These are phyloP conservation scores for Trichopria drosophilae DNA, from an alignment of 2,888 invertebrate species.

Conservation along the genomic window DNA sequence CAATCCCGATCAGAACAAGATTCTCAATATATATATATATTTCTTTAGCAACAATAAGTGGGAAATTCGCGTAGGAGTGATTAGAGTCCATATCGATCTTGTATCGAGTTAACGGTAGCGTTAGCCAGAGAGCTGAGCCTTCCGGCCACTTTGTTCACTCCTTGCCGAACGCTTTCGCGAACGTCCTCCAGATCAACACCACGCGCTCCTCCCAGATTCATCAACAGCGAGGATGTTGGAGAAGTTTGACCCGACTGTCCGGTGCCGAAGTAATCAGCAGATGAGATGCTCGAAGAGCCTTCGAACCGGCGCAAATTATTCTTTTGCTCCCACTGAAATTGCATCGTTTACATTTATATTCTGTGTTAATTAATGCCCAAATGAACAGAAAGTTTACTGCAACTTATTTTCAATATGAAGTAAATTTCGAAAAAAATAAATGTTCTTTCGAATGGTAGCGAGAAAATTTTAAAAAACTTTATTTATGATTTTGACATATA, in stretches of 20 bases:
- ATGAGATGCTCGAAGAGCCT: constrained; percentile 93
- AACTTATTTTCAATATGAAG: no score
- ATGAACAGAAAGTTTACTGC: no score
- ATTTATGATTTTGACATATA: no score
- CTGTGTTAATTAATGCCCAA: no score
- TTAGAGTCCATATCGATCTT: constrained; percentile 64
- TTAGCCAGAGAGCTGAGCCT: constrained; percentile 91
- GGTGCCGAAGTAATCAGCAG: constrained; percentile 90
- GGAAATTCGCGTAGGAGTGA: no score
- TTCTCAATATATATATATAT: neutral
- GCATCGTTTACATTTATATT: no score
- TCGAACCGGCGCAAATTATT: constrained; percentile 77
- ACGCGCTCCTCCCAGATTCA: constrained; percentile 46
- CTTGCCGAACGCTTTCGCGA: constrained; percentile 93
- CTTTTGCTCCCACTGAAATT: constrained; percentile 61
- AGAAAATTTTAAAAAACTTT: no score
- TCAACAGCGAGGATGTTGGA: constrained; percentile 49
- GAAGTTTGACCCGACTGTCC: constrained; percentile 55
- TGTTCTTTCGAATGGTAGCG: no score
- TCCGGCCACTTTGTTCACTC: constrained; percentile 97
- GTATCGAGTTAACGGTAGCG: constrained; percentile 90
- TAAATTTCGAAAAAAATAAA: no score
- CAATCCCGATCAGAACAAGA: constrained; percentile 35
- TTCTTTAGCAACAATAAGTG: no score
- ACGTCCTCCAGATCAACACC: constrained; percentile 87